These are phyloP conservation scores for Pygocentrus nattereri DNA, from an alignment of 2,797 vertebrate species.

Conservation along the genomic window DNA sequence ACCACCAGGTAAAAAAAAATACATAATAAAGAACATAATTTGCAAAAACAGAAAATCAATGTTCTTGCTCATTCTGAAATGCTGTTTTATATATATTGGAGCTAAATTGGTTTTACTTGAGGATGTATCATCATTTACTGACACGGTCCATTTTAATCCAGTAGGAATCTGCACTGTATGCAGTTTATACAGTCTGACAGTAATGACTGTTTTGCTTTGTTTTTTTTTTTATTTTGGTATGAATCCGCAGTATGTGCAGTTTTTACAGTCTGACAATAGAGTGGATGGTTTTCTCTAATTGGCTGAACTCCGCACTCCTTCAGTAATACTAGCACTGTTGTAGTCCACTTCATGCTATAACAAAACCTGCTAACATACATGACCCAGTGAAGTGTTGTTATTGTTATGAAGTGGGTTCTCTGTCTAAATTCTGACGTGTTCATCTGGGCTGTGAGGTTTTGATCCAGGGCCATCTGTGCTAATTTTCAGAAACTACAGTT, in stretches of 20 bases:
- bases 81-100: background rate
- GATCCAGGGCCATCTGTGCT: background rate
- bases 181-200: background rate
- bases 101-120: background rate
- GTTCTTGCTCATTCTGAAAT: background rate
- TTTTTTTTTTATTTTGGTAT: too few relatives aligned
- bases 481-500: background rate
- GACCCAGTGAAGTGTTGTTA: too few relatives aligned
- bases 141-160: background rate
- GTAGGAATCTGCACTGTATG: background rate
- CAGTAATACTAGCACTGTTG: too few relatives aligned
- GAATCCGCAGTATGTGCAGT: background rate
- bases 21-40: background rate
- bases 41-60: background rate
- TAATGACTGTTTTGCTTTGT: too few relatives aligned
- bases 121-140: too few relatives aligned
- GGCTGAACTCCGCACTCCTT: too few relatives aligned
- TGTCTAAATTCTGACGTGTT: too few relatives aligned
- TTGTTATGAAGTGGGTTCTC: too few relatives aligned
- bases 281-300: too few relatives aligned
- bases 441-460: background rate
- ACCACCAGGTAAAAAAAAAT: conserved; percentile 69
- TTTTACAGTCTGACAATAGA: background rate
- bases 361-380: too few relatives aligned
- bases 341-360: too few relatives aligned